Evolutionary conservation across 2,113 vertebrate genomes (phyloP).

Genomic region (Girardinichthys multiradiatus): DNA sequence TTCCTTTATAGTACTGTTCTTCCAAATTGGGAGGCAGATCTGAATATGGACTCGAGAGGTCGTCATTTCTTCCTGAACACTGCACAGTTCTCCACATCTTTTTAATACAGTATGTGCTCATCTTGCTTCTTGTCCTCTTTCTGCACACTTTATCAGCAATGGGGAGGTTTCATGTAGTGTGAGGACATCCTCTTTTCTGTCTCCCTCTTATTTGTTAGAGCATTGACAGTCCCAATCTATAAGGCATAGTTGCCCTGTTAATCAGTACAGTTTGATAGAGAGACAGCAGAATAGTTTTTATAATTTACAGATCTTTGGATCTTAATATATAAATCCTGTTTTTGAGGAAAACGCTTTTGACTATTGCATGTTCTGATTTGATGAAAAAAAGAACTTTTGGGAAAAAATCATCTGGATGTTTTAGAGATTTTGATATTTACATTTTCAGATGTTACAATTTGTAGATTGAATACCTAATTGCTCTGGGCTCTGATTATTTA

Average conservation of each 20-base stretch:
- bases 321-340: slow-evolving; percentile 75
- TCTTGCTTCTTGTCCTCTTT: slow-evolving; percentile 43
- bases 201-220: slow-evolving; percentile 24
- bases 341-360: slow-evolving; percentile 74
- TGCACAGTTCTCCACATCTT: slow-evolving; percentile 17
- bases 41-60: slow-evolving; percentile 1
- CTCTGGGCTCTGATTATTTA: slow-evolving; percentile 77
- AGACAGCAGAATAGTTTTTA: slow-evolving; percentile 63
- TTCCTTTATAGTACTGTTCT: slow-evolving; percentile 25
- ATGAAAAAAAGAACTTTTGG: slow-evolving; percentile 58
- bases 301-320: slow-evolving; percentile 70
- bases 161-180: slow-evolving; percentile 30
- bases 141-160: slow-evolving; percentile 37
- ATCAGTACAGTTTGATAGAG: slow-evolving; percentile 57
- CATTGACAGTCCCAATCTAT: slow-evolving; percentile 18
- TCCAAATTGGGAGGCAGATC: slow-evolving; percentile 17
- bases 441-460: slow-evolving; percentile 80
- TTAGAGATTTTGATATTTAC: slow-evolving; percentile 80
- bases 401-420: slow-evolving; percentile 73
- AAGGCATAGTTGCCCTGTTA: slow-evolving; percentile 5
- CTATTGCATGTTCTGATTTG: slow-evolving; percentile 79
- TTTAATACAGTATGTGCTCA: slow-evolving; percentile 7
- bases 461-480: slow-evolving; percentile 77
- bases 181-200: slow-evolving; percentile 27
- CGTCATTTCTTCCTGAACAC: slow-evolving; percentile 10